Percentiles rank a stretch among this genome's conserved stretches.
These are phyloP conservation scores for Drosophila lacteicornis DNA, from an alignment of 1,140 invertebrate species.

Conservation along the genomic window DNA sequence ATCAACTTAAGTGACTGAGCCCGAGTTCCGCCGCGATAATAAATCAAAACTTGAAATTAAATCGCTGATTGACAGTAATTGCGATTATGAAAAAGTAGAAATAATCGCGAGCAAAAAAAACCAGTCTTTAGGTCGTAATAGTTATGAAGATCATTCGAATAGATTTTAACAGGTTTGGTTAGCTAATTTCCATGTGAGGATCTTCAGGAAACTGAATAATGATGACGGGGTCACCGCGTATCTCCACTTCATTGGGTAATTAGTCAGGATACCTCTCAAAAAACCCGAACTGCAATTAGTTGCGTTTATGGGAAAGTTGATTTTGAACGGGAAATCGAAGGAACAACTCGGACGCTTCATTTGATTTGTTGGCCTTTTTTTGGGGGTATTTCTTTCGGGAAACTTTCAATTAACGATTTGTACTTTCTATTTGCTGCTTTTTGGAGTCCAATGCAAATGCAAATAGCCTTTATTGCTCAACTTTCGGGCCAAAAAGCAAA, in stretches of 20 bases:
- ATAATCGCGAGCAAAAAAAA: conserved; percentile 21
- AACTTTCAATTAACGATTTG: conserved; percentile 80
- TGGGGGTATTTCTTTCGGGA: conserved; percentile 28
- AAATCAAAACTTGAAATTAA: conserved; percentile 38
- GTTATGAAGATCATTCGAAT: conserved; percentile 77
- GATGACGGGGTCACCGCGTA: conserved; percentile 10
- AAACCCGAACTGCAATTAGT: conserved; percentile 18
- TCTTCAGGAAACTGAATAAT: conserved; percentile 2
- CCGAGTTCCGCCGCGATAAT: conserved; percentile 18
- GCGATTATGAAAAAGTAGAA: conserved; percentile 41
- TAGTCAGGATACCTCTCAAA: conserved; percentile 13
- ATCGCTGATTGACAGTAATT: conserved; percentile 43
- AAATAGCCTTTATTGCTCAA: conserved; percentile 78
- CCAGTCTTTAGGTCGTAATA: conserved; percentile 26
- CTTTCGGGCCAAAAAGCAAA: conserved; percentile 50
- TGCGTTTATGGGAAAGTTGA: conserved; percentile 42
- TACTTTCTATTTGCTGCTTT: conserved; percentile 73
- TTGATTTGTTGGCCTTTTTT: conserved; percentile 41
- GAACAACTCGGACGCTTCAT: conserved; percentile 43
- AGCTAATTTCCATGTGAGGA: conserved; percentile 51
- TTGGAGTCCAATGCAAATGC: conserved; percentile 68
- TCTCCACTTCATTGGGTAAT: conserved; percentile 11
- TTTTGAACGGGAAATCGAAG: conserved; percentile 38
- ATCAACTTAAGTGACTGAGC: conserved; percentile 15
- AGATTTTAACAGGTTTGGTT: conserved; percentile 67